phyloP scores from a whole-genome alignment of 2,888 invertebrate genomes.

The Latheticus oryzae region DNA sequence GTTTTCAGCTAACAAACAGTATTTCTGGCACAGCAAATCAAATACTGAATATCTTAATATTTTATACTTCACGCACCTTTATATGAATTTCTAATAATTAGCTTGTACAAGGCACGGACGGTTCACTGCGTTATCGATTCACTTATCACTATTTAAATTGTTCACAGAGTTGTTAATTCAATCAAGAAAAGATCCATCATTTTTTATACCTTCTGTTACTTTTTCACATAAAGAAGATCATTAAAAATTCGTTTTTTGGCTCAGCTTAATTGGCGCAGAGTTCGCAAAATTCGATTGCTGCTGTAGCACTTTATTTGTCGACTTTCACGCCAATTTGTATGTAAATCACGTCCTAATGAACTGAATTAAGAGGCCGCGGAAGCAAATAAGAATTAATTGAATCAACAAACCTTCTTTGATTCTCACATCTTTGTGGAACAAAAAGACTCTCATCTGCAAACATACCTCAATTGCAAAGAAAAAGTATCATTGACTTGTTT shows the following conservation, averaged over 20 bases:
- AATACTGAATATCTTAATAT: too few relatives aligned
- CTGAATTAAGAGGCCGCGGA: constrained; percentile 30
- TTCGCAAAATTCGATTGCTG: constrained; percentile 18
- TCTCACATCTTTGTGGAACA: background rate
- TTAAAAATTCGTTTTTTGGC: constrained; percentile 27
- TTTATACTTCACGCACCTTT: too few relatives aligned
- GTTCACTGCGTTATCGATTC: constrained; percentile 18
- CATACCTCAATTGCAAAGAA: too few relatives aligned
- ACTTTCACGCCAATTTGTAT: constrained; percentile 30
- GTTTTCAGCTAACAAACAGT: constrained; percentile 2
- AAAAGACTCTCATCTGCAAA: too few relatives aligned
- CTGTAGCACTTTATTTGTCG: constrained; percentile 20
- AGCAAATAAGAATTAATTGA: constrained; percentile 29
- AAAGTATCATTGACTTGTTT: too few relatives aligned
- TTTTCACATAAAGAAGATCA: constrained; percentile 11
- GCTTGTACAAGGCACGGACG: constrained; percentile 18
- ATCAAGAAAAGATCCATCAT: constrained; percentile 13
- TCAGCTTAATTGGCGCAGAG: constrained; percentile 10
- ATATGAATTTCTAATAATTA: constrained; percentile 18
- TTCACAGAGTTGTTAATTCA: constrained; percentile 2
- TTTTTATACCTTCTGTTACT: constrained; percentile 1
- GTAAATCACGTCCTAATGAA: constrained; percentile 30
- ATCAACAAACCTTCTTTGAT: constrained; percentile 21
- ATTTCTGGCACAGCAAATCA: constrained; percentile 4
- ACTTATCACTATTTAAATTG: constrained; percentile 22